Evolutionary conservation across 2,797 vertebrate species (phyloP), one percentile per base, ranked within the genome.

Genomic region (Sebastes baramenuke): DNA sequence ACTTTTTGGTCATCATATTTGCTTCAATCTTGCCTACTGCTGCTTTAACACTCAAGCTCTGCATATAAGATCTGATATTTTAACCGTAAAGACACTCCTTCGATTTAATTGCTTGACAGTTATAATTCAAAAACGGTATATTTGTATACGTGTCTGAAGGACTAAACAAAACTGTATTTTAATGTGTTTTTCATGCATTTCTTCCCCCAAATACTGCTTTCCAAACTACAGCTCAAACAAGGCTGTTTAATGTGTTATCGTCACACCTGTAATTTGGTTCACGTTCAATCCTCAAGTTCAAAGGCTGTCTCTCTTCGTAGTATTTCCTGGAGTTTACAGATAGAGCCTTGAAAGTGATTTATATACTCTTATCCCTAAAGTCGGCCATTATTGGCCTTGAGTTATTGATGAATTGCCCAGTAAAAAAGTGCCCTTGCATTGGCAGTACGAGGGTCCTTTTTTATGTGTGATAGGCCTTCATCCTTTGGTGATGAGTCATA

Each of bases 321-420:
- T 67, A 56, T 68, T 72, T 75, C 34, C 16, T 76, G 52, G 61
- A 54, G 58, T 72, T 89, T 69, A 67, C 38, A 73, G 84, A 90
- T 67, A 60, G 58, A 66, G 67, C 86, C 88, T 89, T 88, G 79
- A 64, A 65, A 72, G 56, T 87, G 85, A 92, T 90, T 90, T 82
- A 88, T 85, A 49, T 46, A 78, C 58, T 77, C 59, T 64, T 75
- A 49, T 49, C 46, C 38, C 70, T 59, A 68, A 87, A 84, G 46
- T 56, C 24, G 29, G 25, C 73, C 76, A 80, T 91, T 90, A 81
- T 46, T 64, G 74, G 91, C 91, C 88, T 88, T 90, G 87, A 85
- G 88, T 87, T 87, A 90, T 85, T 91, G 87, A 91, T 77, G 80
- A 74, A 46, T 36, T 24, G 65, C 76, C 82, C 80, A 65, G 79